Evolutionary conservation across 2,888 invertebrate genomes (phyloP), one percentile per base, ranked within the genome.

Genomic region (Tachina lurida): DNA sequence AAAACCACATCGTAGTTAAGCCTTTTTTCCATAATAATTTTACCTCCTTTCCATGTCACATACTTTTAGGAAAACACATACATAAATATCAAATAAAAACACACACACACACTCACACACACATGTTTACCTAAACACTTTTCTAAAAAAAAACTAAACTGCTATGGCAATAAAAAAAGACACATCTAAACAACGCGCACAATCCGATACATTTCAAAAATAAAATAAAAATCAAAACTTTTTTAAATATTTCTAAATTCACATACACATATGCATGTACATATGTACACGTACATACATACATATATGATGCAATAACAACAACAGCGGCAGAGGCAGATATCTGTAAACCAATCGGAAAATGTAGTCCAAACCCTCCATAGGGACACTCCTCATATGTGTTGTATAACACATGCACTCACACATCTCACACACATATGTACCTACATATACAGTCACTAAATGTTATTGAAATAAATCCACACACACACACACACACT

Each of bases 111-210:
- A n/a, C n/a, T n/a, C n/a, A 22, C 22, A 43, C n/a, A n/a, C 10
- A 43, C 12, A 67, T 17, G 8, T 56, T 58, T 17, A 73, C 31
- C 56, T 79, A 65, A 52, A 76, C 62, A 84, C 52, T 80, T 76
- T 54, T 56, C 15, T 17, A 19, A 52, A 45, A 52, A 73, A 58
- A 43, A 82, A 52, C 83, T 86, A 75, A 86, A 84, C 88, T 73
- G 62, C 63, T 81, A n/a, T 75, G 70, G 60, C 45, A 79, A 31
- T 7, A 31, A 60, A 43, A 83, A 56, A 83, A 39, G 75, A 71
- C 62, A 75, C 76, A 73, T 86, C 83, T 83, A 86, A 86, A 83
- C 86, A 86, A 80, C 86, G 86, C 86, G 86, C 86, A 86, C 83
- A 86, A 86, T 86, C 86, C 86, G 83, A 78, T 79, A 80, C 71